phyloP scores from a whole-genome alignment of 2,888 invertebrate species.

The Aleiodes testaceus region DNA sequence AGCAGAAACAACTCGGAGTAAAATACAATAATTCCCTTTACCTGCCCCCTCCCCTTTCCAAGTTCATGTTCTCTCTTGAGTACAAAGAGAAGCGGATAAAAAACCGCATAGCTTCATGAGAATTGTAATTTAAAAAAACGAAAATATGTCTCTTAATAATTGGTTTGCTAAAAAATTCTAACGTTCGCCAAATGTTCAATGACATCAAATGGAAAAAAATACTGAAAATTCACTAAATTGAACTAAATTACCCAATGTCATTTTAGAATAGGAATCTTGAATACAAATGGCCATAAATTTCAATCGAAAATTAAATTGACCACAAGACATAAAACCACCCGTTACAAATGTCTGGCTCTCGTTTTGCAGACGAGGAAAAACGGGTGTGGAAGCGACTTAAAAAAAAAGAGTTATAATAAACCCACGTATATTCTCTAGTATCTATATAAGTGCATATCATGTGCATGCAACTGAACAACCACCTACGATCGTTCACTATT shows the following conservation, averaged over 20 bases:
- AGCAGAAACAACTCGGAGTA: conserved; percentile 29
- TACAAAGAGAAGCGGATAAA: too few species aligned
- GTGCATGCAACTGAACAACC: conserved; percentile 43
- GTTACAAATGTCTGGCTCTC: conserved; percentile 47
- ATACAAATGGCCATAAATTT: conserved; percentile 11
- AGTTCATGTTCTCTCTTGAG: not conserved
- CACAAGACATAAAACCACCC: conserved; percentile 48
- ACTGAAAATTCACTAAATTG: not conserved
- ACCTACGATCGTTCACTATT: conserved; percentile 40
- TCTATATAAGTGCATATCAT: conserved; percentile 60
- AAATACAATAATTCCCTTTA: not conserved
- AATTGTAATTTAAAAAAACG: conserved; percentile 1
- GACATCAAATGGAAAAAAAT: not conserved
- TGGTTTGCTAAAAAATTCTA: not conserved
- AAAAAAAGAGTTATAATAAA: conserved; percentile 45
- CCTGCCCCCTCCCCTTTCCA: too few species aligned
- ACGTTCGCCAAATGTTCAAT: conserved; percentile 12
- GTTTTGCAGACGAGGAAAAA: conserved; percentile 38
- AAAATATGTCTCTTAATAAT: conserved; percentile 4
- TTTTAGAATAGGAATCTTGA: not conserved
- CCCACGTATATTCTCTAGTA: conserved; percentile 50
- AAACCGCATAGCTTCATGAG: not conserved
- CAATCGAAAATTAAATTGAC: conserved; percentile 29
- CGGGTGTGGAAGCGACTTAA: conserved; percentile 45
- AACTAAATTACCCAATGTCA: conserved; percentile 1